Base-by-base conservation (phyloP, 2,113 vertebrate genomes). In the Lagenorhynchus albirostris region DNA sequence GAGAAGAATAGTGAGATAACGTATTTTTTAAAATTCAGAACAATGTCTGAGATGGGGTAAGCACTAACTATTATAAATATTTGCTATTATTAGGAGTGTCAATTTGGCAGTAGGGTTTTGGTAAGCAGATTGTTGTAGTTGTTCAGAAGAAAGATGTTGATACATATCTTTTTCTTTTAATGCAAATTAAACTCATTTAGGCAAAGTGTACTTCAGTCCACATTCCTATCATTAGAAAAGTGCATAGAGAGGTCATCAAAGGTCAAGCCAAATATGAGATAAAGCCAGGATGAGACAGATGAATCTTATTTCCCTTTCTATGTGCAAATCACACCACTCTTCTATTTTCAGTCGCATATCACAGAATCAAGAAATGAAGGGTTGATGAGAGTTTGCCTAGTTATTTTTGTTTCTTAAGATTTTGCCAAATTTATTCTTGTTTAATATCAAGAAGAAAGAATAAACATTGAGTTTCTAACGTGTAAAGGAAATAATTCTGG, bases 381-480 rank as follows among this genome's bases (percentile, higher is more conserved):
- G 18, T 25, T 83, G 79, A 68, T 67, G 41, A 90, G 58, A 38
- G 0, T 74, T 89, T 76, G 33, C n/a, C 21, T 65, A 38, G 38
- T n/a, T 89, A 71, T 85, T 81, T 94, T 95, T 74, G 21, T 29
- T 44, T 55, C 84, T 94, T 85, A 44, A 58, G 8, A 73, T 47
- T 96, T 87, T 96, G 3, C 44, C 17, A 74, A 92, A 41, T 90
- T 86, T 83, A 36, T 86, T 89, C 53, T 70, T 95, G 21, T 74
- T 94, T 94, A 86, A 84, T 87, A 94, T 86, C 15, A 80, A 62
- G 25, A 92, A 87, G 53, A 91, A 91, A 94, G 41, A 96, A 82
- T 33, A 90, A 87, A 38, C 36, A 50, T 44, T 79, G 17, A 65
- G 5, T 68, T 38, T 90, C 21, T 67, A 92, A 58, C 41, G 21